Percentiles rank a stretch among this genome's conserved stretches.
Evolutionary conservation across 64 coral and sea anemone genomes (phyloP).

Genomic region (Stichodactyla mertensii): DNA sequence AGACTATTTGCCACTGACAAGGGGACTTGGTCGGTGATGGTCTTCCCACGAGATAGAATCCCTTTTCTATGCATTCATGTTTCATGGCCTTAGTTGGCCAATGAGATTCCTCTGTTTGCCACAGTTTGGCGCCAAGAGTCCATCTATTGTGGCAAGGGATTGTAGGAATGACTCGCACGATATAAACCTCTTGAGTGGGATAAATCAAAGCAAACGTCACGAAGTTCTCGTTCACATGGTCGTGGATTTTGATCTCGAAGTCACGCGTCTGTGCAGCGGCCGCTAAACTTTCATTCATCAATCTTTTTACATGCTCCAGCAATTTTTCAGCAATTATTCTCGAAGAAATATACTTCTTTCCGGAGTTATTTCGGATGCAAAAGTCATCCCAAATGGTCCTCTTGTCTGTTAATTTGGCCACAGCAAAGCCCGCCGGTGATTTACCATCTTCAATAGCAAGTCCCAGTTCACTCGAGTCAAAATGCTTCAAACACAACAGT

Average conservation of each 20-base stretch:
- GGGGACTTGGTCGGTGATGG: constrained; percentile 47
- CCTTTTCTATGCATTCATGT: constrained; percentile 30
- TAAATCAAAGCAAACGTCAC: constrained; percentile 34
- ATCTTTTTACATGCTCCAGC: constrained; percentile 32
- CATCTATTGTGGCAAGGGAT: constrained; percentile 56
- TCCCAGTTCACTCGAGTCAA: constrained; percentile 34
- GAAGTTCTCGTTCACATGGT: constrained; percentile 25
- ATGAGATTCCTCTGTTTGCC: constrained; percentile 50
- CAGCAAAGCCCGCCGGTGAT: constrained; percentile 46
- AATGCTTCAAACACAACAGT: constrained; percentile 42
- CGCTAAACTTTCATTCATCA: not conserved
- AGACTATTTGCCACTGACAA: constrained; percentile 70
- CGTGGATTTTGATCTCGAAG: constrained; percentile 22
- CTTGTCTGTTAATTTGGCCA: constrained; percentile 39
- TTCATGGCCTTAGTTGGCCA: constrained; percentile 52
- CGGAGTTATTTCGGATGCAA: constrained; percentile 52
- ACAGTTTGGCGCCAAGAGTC: constrained; percentile 61
- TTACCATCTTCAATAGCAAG: constrained; percentile 70
- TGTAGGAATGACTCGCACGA: constrained; percentile 39
- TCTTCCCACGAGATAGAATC: constrained; percentile 47
- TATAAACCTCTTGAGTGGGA: constrained; percentile 9
- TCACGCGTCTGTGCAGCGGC: not conserved
- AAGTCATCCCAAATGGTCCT: constrained; percentile 20
- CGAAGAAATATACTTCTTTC: constrained; percentile 62
- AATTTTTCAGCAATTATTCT: constrained; percentile 54